Conservation (phyloP, 2,888 invertebrate genomes). For the Maniola hyperantus region DNA sequence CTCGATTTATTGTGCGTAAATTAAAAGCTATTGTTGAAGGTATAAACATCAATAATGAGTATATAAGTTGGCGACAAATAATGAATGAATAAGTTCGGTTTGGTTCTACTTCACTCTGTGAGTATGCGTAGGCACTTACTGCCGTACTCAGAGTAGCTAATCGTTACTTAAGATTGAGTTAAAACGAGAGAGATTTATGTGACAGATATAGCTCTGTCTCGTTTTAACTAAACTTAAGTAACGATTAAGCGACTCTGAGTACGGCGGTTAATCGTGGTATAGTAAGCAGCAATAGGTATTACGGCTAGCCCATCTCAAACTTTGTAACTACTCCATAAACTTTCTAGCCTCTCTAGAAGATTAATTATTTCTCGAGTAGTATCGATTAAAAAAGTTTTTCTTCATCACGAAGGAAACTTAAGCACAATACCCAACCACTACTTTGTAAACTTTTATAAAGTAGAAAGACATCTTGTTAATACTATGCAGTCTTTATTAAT, state of each 20-base stretch:
- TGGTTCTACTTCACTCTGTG: too few relatives aligned
- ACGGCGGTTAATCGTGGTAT: slow-evolving; percentile 18
- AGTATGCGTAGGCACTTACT: too few relatives aligned
- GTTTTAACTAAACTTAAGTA: too few relatives aligned
- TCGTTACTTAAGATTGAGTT: too few relatives aligned
- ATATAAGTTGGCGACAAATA: too few relatives aligned
- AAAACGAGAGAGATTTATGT: too few relatives aligned
- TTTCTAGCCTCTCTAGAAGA: slow-evolving; percentile 41
- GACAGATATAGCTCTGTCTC: too few relatives aligned
- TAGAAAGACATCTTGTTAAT: slow-evolving; percentile 9
- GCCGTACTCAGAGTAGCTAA: too few relatives aligned
- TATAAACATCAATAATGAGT: too few relatives aligned
- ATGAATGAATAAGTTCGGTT: too few relatives aligned
- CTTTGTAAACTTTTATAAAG: slow-evolving; percentile 3
- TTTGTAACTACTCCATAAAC: slow-evolving; percentile 37
- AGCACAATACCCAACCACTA: slow-evolving; percentile 5
- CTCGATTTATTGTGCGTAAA: neutral
- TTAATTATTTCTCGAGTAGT: slow-evolving; percentile 46
- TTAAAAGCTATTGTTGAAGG: too few relatives aligned
- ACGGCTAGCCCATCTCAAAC: slow-evolving; percentile 25
- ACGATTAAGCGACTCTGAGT: too few relatives aligned
- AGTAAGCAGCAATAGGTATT: slow-evolving; percentile 19
- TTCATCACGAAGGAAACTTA: slow-evolving; percentile 39
- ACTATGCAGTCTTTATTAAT: neutral
- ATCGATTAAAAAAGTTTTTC: slow-evolving; percentile 45